Evolutionary conservation across 2,888 invertebrate genomes (phyloP).

Genomic region (Cosmia pyralina): DNA sequence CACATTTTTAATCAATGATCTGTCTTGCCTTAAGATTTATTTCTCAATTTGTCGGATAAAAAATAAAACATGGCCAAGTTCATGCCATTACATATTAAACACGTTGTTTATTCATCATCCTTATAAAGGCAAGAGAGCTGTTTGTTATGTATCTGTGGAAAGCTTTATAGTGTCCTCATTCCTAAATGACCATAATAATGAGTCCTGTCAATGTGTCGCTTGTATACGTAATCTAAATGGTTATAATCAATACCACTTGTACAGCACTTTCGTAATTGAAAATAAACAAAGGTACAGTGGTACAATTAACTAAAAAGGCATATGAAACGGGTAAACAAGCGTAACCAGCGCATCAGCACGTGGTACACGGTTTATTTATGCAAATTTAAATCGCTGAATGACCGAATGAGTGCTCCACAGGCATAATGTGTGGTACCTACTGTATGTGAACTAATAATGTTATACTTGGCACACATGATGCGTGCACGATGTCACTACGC

Average conservation of each 20-base stretch:
- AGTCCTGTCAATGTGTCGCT: slow-evolving; percentile 16
- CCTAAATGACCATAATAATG: slow-evolving; percentile 17
- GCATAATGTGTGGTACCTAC: slow-evolving; percentile 37
- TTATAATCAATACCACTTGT: slow-evolving; percentile 46
- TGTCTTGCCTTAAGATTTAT: slow-evolving; percentile 23
- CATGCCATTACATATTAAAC: not conserved
- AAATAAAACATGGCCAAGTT: slow-evolving; percentile 16
- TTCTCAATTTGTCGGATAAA: slow-evolving; percentile 26
- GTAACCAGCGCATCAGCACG: slow-evolving; percentile 41
- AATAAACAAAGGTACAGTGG: slow-evolving; percentile 48
- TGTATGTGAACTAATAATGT: slow-evolving; percentile 30
- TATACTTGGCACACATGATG: slow-evolving; percentile 35
- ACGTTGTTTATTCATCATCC: slow-evolving; percentile 19
- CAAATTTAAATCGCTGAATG: slow-evolving; percentile 48
- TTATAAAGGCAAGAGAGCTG: slow-evolving; percentile 3
- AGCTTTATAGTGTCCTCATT: slow-evolving; percentile 30
- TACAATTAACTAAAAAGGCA: slow-evolving; percentile 42
- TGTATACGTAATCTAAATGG: slow-evolving; percentile 31
- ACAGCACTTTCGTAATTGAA: slow-evolving; percentile 44
- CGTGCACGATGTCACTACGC: slow-evolving; percentile 12
- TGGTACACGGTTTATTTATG: slow-evolving; percentile 54
- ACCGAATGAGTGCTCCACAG: slow-evolving; percentile 37
- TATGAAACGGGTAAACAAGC: slow-evolving; percentile 35
- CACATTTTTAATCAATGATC: slow-evolving; percentile 53
- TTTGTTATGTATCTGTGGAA: slow-evolving; percentile 13